Percentiles rank a stretch among this genome's conserved stretches.
Conservation (phyloP, 2,888 invertebrate species). For the Cryptus armator region DNA sequence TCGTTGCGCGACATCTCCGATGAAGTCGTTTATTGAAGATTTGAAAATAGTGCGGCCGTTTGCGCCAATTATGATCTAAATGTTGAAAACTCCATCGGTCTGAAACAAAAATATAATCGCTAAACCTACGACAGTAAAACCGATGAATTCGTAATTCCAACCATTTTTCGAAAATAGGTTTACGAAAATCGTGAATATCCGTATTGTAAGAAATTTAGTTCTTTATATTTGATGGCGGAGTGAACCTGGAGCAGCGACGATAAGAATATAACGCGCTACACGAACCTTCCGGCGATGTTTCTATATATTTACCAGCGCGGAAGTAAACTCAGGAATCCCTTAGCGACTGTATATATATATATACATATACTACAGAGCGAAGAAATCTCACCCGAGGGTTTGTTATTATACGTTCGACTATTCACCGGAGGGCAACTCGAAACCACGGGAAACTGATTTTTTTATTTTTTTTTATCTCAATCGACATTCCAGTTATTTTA, state of each 20-base stretch:
- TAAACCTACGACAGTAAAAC: neutral
- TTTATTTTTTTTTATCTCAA: neutral
- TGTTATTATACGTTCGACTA: constrained; percentile 24
- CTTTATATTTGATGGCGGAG: neutral
- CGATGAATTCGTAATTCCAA: neutral
- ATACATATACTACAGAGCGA: neutral
- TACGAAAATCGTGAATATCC: neutral
- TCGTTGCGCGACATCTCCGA: too few relatives aligned
- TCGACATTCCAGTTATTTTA: neutral
- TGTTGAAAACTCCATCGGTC: too few relatives aligned
- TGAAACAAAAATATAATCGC: too few relatives aligned
- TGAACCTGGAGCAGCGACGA: neutral
- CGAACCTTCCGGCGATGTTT: constrained; percentile 26
- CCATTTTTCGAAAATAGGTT: neutral
- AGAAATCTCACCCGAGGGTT: constrained; percentile 3
- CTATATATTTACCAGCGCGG: constrained; percentile 21
- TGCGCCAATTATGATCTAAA: too few relatives aligned
- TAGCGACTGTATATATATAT: neutral
- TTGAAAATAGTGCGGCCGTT: too few relatives aligned
- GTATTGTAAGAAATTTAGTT: neutral
- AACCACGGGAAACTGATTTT: constrained; percentile 19
- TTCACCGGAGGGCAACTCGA: constrained; percentile 7
- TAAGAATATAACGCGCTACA: neutral
- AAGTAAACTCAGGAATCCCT: constrained; percentile 13
- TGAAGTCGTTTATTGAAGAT: too few relatives aligned